Base-by-base conservation (phyloP, 2,113 vertebrate species). In the Girardinichthys multiradiatus region DNA sequence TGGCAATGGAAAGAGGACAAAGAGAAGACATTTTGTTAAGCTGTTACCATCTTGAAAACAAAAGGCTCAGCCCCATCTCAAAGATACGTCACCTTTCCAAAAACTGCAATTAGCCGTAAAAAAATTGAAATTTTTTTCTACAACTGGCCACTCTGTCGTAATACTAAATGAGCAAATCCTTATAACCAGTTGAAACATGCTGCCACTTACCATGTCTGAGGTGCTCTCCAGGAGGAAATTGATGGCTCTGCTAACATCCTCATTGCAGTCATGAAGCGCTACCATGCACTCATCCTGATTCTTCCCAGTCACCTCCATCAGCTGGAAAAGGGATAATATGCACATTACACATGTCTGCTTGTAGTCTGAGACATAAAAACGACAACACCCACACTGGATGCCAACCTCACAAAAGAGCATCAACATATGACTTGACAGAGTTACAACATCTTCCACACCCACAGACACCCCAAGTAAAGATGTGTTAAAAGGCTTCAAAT, bases 271-370 rank as follows among this genome's bases (percentile, higher is more conserved):
- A 59, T 99, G 98, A 70, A 99, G 95, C 57, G 98, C 98, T 74
- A 99, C 97, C 95, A 99, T 97, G 86, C 97, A 99, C 92, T 99
- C 98, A 0, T 99, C 98, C 91, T 99, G 98, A 93, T 98, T 98
- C 93, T 98, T 98, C 86, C 98, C 97, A 0, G 98, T 99, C 89
- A 99, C 98, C 91, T 99, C 98, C 10, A 99, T 98, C 93, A 99
- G 93, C 98, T 99, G 92, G 0, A 26, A 61, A 65, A 61, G 72
- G 31, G 63, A 30, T 13, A 72, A 48, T 69, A 70, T 14, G 4
- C 5, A 69, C 15, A 51, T 54, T 33, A 62, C 24, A 29, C 19
- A 6, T 6, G 17, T 61, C 11, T 62, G 24, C n/a, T 29, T n/a
- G 33, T 27, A n/a, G 10, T 60, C 39, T 12, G 17, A 57, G 31